These are phyloP conservation scores for Odobenus rosmarus DNA, from an alignment of 2,113 vertebrate species.

Conservation along the genomic window DNA sequence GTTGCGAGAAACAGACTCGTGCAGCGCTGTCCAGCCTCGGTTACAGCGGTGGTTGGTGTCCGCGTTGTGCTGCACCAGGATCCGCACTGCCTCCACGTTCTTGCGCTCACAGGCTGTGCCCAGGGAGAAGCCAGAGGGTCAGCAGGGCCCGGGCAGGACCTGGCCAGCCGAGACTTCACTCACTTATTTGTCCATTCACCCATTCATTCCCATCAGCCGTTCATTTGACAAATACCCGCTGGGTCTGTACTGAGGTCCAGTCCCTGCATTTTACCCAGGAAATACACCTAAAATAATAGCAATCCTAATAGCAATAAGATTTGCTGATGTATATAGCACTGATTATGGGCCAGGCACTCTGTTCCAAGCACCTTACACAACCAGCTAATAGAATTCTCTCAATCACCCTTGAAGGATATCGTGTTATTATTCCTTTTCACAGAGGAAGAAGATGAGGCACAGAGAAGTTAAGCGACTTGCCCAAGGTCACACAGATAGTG, in stretches of 20 bases:
- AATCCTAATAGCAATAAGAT: accelerated
- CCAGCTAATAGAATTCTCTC: neutral
- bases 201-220: neutral
- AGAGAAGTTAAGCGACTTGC: neutral
- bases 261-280: neutral
- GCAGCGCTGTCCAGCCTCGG: conserved; percentile 93
- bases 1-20: conserved; percentile 91
- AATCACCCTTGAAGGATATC: too few relatives aligned
- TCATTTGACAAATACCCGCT: accelerated
- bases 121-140: conserved; percentile 25
- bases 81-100: conserved; percentile 86
- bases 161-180: neutral
- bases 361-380: neutral
- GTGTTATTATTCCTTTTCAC: neutral
- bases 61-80: conserved; percentile 88
- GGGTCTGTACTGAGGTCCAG: neutral
- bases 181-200: accelerated
- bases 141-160: neutral
- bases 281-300: too few relatives aligned
- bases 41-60: conserved; percentile 89
- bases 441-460: neutral
- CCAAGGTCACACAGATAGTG: neutral
- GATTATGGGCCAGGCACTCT: neutral
- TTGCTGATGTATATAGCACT: accelerated
- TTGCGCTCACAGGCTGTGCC: conserved; percentile 92